A percentile compares a stretch with the other conserved stretches of the same genome.
phyloP scores from a whole-genome alignment of 2,113 vertebrate species.

The Toxostoma redivivum region DNA sequence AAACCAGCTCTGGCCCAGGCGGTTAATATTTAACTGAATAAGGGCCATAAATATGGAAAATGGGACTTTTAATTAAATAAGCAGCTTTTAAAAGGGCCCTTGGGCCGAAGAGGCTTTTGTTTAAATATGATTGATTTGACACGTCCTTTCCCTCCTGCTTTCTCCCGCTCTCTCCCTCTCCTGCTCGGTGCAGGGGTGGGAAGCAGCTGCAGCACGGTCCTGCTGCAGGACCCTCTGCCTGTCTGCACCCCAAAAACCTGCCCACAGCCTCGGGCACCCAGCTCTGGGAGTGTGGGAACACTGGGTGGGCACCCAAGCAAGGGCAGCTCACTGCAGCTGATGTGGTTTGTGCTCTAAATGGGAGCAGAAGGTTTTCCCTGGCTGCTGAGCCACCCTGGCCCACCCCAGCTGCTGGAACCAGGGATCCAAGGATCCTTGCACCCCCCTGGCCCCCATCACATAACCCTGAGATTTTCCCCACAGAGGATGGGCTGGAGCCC shows the following conservation, averaged over 20 bases:
- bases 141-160: conserved; percentile 72
- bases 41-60: conserved; percentile 97
- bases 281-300: background rate
- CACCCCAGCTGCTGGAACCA: background rate
- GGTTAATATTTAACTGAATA: conserved; percentile 95
- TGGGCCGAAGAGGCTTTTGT: conserved; percentile 91
- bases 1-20: conserved; percentile 78
- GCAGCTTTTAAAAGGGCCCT: conserved; percentile 97
- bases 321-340: background rate
- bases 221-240: background rate
- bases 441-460: background rate
- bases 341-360: background rate
- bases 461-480: accelerated
- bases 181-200: background rate
- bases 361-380: background rate
- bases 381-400: background rate
- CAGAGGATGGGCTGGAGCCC: accelerated
- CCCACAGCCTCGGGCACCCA: background rate
- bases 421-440: background rate
- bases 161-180: background rate
- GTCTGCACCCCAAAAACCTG: background rate
- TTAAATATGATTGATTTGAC: conserved; percentile 99
- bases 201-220: background rate
- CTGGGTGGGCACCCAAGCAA: accelerated
- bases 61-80: conserved; percentile 99